Base-by-base conservation (phyloP, 2,113 vertebrate species). In the Forbesichthys agassizii region DNA sequence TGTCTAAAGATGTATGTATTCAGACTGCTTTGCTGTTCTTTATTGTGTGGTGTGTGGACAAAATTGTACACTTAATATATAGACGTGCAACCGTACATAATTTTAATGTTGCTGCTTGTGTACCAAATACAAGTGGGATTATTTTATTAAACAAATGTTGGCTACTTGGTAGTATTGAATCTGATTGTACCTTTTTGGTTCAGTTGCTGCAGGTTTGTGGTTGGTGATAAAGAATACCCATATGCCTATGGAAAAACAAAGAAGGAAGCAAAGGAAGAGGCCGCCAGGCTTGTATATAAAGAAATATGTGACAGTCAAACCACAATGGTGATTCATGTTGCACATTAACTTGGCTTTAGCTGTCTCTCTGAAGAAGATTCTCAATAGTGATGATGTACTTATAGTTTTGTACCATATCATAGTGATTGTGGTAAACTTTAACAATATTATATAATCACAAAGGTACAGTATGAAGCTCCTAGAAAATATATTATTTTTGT, bases 191-290 rank as follows among this genome's bases (percentile, higher is more conserved):
- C 66, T 7, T 69, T 9, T 4, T 10, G 16, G 56, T 12, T 9
- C 47, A 77, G 85, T 36, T 81, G 62, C 48, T 91, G 85, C 46
- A 71, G 33, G 12, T 90, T 85, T 46, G 16, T 77, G 11, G 76
- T 87, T 55, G 88, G 49, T 47, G 55, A 71, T 14, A 80, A 61
- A 64, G 73, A 84, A 42, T 91, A 82, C 62, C 88, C 88, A 11
- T 57, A 69, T 55, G 84, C 68, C 11, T 71, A 3, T 59, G 88
- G 80, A 1, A 90, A 69, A 64, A 82, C 60, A 16, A 92, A 79
- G 72, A 91, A 68, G 61, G 88, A 92, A 20, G 87, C 89, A 1
- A 91, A 90, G 68, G 84, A 91, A 58, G 81, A 88, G 46, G 92
- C 90, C 51, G 91, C 91, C 4, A 75, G 47, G 51, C 49, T 77